Evolutionary conservation across 35 echinoderm and acorn worm genomes (phyloP), one percentile per base, ranked within the genome.

Genomic region (Strongylocentrotus purpuratus): DNA sequence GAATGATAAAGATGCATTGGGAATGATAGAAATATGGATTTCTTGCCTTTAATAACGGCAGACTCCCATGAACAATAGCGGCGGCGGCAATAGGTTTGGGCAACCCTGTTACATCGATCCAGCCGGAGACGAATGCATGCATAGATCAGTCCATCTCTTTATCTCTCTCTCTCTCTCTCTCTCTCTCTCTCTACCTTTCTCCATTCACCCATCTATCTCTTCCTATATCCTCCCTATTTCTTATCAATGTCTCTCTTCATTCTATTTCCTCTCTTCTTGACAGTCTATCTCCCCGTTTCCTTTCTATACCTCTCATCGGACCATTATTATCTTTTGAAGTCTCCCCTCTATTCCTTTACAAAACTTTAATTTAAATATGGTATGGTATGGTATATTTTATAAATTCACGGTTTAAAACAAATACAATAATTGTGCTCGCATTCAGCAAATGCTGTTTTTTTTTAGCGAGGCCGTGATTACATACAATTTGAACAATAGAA

Each of bases 61-160:
- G 65, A 15, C 65, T 78, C 65, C 65, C 65, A 28, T 78, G 65
- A 78, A 78, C 65, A 22, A 78, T 78, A 78, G 65, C 65, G 65
- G 65, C 65, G 65, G 65, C 65, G 28, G 65, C 65, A 28, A 78
- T 78, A 28, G 15, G 65, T 78, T n/a, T 78, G 5, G 20, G 65
- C 22, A n/a, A 78, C 65, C 65, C 65, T 78, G 65, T 78, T 78
- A n/a, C 65, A 78, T 78, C 65, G 65, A 78, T 78, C 65, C 65
- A 28, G 20, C 65, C 0, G 18, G 5, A 13, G 52, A 70, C 22
- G 28, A 78, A 28, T n/a, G 25, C 20, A 78, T n/a, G 65, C 65
- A 78, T 78, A 22, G 18, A 15, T 78, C 22, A 28, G 15, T 78
- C 22, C 22, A 6, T 6, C 7, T 13, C 6, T 5, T 0, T 50